Evolutionary conservation across 2,797 vertebrate species (phyloP), one percentile per base, ranked within the genome.

Genomic region (Acipenser oxyrinchus): DNA sequence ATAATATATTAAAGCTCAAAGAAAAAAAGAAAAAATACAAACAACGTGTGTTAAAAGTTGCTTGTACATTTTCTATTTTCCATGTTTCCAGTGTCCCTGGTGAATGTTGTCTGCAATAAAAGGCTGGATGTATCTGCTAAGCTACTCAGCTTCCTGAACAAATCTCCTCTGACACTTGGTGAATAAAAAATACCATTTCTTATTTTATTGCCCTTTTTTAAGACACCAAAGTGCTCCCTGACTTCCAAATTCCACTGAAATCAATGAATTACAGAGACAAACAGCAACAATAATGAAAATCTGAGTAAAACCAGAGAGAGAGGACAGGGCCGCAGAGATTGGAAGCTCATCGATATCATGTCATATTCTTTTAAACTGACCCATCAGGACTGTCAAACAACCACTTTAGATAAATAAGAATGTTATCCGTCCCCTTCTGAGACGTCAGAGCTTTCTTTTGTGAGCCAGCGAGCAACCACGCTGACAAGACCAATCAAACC

Each of bases 341-440:
- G 49, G 51, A 37, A 37, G 49, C 49, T 53, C 52, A 68, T 68
- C 60, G 50, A 68, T 68, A 51, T 61, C 51, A 57, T 49, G 51
- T 13, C n/a, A 49, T 58, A 68, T 68, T 52, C 13, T 57, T 68
- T 64, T 57, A 51, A 68, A 55, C 51, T 53, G 61, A 68, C 48
- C 62, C 62, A 49, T 37, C 52, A 55, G 67, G 61, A 64, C 52
- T 55, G 53, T 23, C 55, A 55, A 13, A 68, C 61, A 68, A 55
- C 13, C 62, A 58, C 61, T 63, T 57, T 57, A 49, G 67, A 58
- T 64, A 68, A 63, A 63, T 63, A 68, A 58, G 62, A 51, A 68
- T 68, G 52, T 57, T 53, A 51, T 68, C 57, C 62, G 48, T 59
- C 67, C 62, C 57, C 62, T 3, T 23, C 52, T 64, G 67, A 68